A percentile compares a stretch with the other conserved stretches of the same genome.
phyloP scores from a whole-genome alignment of 2,888 invertebrate genomes.

The Drosophila bunnanda region DNA sequence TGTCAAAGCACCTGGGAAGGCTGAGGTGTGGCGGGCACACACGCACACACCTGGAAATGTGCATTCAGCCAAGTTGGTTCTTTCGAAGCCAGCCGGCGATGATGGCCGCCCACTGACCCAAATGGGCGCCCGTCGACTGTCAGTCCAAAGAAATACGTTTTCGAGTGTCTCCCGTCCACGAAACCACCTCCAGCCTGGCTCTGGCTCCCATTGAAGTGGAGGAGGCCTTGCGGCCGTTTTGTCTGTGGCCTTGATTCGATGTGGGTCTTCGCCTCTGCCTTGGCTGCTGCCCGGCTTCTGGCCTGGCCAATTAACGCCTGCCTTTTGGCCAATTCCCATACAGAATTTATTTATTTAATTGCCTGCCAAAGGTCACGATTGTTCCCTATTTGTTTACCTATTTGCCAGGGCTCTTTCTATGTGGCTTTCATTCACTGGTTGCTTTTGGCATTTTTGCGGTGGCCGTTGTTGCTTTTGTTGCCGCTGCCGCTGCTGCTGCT shows the following conservation, averaged over 20 bases:
- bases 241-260: conserved; percentile 56
- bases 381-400: conserved; percentile 34
- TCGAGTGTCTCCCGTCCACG: conserved; percentile 40
- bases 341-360: conserved; percentile 58
- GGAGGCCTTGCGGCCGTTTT: conserved; percentile 42
- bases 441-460: conserved; percentile 63
- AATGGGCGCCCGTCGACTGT: conserved; percentile 54
- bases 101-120: conserved; percentile 74
- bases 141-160: conserved; percentile 65
- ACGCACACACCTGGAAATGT: conserved; percentile 47
- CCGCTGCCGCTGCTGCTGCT: conserved; percentile 26
- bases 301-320: conserved; percentile 68
- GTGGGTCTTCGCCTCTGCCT: conserved; percentile 42
- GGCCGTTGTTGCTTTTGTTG: conserved; percentile 55
- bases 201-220: conserved; percentile 6
- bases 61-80: conserved; percentile 55
- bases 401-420: conserved; percentile 42
- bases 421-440: conserved; percentile 80
- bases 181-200: conserved; percentile 1
- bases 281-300: conserved; percentile 24
- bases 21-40: conserved; percentile 36
- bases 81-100: conserved; percentile 30
- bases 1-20: conserved; percentile 32
- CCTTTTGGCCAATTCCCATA: conserved; percentile 41
- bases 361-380: conserved; percentile 53